Conservation (phyloP, 1,140 invertebrate species). For the Drosophila biarmipes region DNA sequence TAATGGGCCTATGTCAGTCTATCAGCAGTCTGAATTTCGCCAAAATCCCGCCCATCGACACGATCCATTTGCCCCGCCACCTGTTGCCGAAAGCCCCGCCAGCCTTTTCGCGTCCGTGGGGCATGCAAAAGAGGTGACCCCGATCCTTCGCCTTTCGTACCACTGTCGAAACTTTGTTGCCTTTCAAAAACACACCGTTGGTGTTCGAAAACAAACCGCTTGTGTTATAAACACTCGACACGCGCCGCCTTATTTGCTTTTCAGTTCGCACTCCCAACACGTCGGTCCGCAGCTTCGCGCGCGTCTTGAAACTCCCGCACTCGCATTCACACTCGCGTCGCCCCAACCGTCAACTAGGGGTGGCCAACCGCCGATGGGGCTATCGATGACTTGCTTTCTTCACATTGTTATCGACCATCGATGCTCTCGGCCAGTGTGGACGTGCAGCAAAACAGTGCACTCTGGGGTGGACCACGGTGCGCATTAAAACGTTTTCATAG, state of each 20-base stretch:
- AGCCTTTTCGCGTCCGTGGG: slow-evolving; percentile 32
- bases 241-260: slow-evolving; percentile 61
- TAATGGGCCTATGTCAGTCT: slow-evolving; percentile 49
- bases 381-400: background rate
- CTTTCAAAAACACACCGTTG: background rate
- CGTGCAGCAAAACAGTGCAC: background rate
- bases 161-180: slow-evolving; percentile 3
- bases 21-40: slow-evolving; percentile 45
- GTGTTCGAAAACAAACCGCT: slow-evolving; percentile 22
- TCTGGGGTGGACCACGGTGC: no score
- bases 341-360: background rate
- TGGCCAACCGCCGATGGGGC: background rate
- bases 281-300: slow-evolving; percentile 26
- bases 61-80: slow-evolving; percentile 46
- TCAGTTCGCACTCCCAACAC: slow-evolving; percentile 33
- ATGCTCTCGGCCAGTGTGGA: background rate
- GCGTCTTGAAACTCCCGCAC: slow-evolving; percentile 41
- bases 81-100: slow-evolving; percentile 63
- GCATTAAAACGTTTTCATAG: no score
- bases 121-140: slow-evolving; percentile 51
- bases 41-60: slow-evolving; percentile 33
- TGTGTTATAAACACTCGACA: slow-evolving; percentile 57
- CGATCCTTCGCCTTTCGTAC: background rate
- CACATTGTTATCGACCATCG: background rate
- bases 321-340: slow-evolving; percentile 38